Evolutionary conservation across 1,140 invertebrate genomes (phyloP).

Genomic region (Hypsibius dujardini): DNA sequence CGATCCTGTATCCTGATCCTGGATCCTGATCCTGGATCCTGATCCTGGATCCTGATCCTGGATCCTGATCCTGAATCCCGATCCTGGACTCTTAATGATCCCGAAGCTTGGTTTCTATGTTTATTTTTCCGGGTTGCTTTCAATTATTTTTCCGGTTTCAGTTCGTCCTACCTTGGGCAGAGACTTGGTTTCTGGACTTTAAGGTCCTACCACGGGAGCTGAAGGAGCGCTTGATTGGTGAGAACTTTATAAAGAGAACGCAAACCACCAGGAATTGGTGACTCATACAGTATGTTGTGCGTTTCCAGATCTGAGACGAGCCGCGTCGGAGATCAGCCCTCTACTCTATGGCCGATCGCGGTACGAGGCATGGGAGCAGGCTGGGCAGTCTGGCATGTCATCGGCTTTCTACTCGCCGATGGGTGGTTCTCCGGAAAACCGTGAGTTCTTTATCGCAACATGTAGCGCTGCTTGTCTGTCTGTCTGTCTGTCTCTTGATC

Average conservation of each 20-base stretch:
- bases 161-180: constrained; percentile 31
- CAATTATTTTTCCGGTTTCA: constrained; percentile 20
- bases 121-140: constrained; percentile 26
- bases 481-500: too few relatives aligned
- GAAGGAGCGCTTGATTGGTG: constrained; percentile 17
- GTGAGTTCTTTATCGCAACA: too few relatives aligned
- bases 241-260: too few relatives aligned
- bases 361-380: background rate
- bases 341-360: background rate
- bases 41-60: too few relatives aligned
- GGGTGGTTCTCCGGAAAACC: constrained; percentile 1
- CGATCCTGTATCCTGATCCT: too few relatives aligned
- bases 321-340: background rate
- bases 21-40: too few relatives aligned
- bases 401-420: constrained; percentile 6
- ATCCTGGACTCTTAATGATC: too few relatives aligned
- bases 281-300: too few relatives aligned
- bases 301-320: constrained; percentile 1
- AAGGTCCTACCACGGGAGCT: constrained; percentile 30
- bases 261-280: too few relatives aligned
- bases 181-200: constrained; percentile 33
- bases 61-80: too few relatives aligned
- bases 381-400: background rate
- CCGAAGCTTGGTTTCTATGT: too few relatives aligned
- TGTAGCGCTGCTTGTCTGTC: too few relatives aligned